Evolutionary conservation across 2,797 vertebrate genomes (phyloP).

Genomic region (Pipistrellus kuhlii): DNA sequence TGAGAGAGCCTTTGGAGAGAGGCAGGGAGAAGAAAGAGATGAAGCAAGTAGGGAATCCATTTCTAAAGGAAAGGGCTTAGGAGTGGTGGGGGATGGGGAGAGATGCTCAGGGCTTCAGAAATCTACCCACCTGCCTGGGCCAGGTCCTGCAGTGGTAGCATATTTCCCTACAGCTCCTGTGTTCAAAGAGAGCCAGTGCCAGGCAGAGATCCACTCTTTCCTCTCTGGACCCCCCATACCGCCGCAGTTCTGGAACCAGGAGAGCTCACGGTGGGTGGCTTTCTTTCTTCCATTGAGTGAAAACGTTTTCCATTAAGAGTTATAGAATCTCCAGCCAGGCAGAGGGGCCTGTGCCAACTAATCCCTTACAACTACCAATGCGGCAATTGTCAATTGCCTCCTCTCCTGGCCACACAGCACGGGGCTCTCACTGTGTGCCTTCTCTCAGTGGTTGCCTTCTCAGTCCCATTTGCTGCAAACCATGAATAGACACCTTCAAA

Average conservation of each 20-base stretch:
- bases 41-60: fast-evolving
- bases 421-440: neutral
- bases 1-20: conserved; percentile 35
- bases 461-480: neutral
- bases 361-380: neutral
- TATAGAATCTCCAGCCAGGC: neutral
- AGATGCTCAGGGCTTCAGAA: neutral
- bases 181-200: neutral
- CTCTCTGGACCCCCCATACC: neutral
- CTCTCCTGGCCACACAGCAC: neutral
- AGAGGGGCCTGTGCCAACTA: neutral
- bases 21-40: neutral
- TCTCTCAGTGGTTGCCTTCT: neutral
- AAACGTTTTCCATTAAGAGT: conserved; percentile 3
- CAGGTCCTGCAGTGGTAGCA: neutral
- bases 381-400: fast-evolving
- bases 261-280: neutral
- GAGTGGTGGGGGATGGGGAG: fast-evolving
- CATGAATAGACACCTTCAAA: neutral
- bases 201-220: neutral
- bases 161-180: neutral
- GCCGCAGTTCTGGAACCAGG: neutral
- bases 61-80: neutral
- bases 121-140: neutral
- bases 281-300: conserved; percentile 16